These are phyloP conservation scores for Aricia artaxerxes DNA, from an alignment of 2,888 invertebrate genomes.

Conservation along the genomic window DNA sequence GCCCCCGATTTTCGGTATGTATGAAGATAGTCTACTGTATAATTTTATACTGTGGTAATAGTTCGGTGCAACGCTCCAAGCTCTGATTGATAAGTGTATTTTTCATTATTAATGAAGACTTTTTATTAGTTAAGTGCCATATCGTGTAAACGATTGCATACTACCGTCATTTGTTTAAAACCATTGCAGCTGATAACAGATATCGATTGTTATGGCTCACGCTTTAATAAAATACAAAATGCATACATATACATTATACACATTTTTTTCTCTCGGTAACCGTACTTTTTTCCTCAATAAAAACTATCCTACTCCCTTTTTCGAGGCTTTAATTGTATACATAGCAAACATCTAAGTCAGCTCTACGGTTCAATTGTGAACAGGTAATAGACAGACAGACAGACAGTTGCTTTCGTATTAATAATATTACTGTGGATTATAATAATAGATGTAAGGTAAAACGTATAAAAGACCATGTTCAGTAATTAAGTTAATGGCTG, in stretches of 20 bases:
- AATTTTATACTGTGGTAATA: conserved; percentile 50
- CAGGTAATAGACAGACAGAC: no score
- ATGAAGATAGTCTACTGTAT: background rate
- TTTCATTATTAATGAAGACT: conserved; percentile 32
- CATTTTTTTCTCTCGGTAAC: background rate
- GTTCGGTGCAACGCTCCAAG: conserved; percentile 52
- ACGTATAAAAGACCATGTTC: background rate
- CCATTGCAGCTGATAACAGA: background rate
- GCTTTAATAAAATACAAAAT: background rate
- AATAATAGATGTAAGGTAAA: background rate
- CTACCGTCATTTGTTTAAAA: background rate
- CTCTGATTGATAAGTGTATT: conserved; percentile 54
- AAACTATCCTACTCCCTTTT: no score
- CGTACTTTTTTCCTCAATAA: no score
- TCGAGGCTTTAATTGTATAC: no score
- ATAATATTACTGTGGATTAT: background rate
- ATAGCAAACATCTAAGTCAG: no score
- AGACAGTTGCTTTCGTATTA: no score
- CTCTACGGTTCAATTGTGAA: no score
- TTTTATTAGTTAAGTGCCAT: conserved; percentile 20
- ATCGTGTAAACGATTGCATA: background rate
- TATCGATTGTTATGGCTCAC: background rate
- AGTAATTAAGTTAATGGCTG: background rate
- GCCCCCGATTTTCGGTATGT: background rate
- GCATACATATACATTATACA: no score